Evolutionary conservation across 2,888 invertebrate genomes (phyloP).

Genomic region (Pheosia gnoma): DNA sequence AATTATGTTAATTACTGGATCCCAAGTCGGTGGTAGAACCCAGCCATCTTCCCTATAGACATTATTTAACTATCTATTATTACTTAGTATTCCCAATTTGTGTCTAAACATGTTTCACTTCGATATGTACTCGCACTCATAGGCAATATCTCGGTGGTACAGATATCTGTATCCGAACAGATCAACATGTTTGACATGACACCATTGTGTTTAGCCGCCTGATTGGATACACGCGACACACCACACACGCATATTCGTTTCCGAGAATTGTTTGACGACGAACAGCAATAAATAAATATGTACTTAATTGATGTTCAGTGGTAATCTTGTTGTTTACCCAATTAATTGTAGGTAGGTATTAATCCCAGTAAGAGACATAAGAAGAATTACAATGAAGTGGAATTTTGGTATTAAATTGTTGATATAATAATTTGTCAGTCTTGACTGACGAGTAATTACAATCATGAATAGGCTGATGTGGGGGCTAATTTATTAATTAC

Average conservation of each 20-base stretch:
- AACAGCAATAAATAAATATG: slow-evolving; percentile 14
- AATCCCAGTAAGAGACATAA: not conserved
- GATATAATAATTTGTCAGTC: too few relatives aligned
- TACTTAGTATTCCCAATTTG: not conserved
- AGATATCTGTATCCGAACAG: not conserved
- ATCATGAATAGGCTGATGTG: too few relatives aligned
- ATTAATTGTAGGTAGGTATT: too few relatives aligned
- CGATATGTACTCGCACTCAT: not conserved
- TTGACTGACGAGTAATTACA: too few relatives aligned
- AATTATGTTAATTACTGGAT: too few relatives aligned
- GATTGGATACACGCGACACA: slow-evolving; percentile 18
- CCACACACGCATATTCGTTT: slow-evolving; percentile 18
- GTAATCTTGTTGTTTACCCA: not conserved
- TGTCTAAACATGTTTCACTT: not conserved
- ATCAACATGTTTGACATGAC: slow-evolving; percentile 13
- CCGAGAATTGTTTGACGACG: slow-evolving; percentile 22
- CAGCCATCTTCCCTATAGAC: too few relatives aligned
- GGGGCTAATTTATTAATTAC: too few relatives aligned
- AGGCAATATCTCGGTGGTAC: not conserved
- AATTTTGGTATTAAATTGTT: too few relatives aligned
- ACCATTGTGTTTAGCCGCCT: slow-evolving; percentile 22
- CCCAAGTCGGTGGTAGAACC: too few relatives aligned
- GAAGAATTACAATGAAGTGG: too few relatives aligned
- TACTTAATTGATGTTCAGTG: slow-evolving; percentile 2
- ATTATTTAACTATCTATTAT: too few relatives aligned